These are phyloP conservation scores for Diorhabda carinulata DNA, from an alignment of 1,140 invertebrate species.

Conservation along the genomic window DNA sequence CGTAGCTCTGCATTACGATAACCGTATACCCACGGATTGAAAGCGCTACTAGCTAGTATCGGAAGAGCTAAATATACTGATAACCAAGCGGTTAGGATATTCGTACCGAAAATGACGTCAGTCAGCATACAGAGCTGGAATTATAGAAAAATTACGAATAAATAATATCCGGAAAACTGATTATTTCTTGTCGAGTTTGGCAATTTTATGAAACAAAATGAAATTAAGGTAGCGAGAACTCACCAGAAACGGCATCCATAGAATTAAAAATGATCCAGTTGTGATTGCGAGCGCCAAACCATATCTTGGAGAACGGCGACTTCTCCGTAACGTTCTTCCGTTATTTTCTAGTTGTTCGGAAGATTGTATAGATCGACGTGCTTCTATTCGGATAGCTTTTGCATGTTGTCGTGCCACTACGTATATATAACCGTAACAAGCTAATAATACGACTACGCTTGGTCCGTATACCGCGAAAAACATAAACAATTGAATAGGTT, in stretches of 20 bases:
- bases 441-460: constrained; percentile 54
- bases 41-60: constrained; percentile 57
- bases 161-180: neutral
- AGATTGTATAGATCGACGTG: constrained; percentile 57
- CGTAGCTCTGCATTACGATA: constrained; percentile 64
- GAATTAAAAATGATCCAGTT: constrained; percentile 57
- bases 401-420: constrained; percentile 62
- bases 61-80: constrained; percentile 56
- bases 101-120: constrained; percentile 53
- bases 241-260: constrained; percentile 65
- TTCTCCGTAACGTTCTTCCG: constrained; percentile 38
- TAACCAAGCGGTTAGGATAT: constrained; percentile 53
- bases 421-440: constrained; percentile 65
- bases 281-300: constrained; percentile 62
- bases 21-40: constrained; percentile 67
- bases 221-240: neutral
- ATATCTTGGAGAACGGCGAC: constrained; percentile 51
- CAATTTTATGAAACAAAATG: too few relatives aligned
- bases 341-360: constrained; percentile 20
- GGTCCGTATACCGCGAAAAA: constrained; percentile 58
- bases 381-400: constrained; percentile 58
- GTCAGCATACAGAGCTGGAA: constrained; percentile 56
- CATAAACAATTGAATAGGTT: constrained; percentile 53
- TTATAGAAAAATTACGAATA: neutral
- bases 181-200: too few relatives aligned